Percentiles rank a stretch among this genome's conserved stretches.
phyloP scores from a whole-genome alignment of 1,140 invertebrate species.

The Anoplophora glabripennis region DNA sequence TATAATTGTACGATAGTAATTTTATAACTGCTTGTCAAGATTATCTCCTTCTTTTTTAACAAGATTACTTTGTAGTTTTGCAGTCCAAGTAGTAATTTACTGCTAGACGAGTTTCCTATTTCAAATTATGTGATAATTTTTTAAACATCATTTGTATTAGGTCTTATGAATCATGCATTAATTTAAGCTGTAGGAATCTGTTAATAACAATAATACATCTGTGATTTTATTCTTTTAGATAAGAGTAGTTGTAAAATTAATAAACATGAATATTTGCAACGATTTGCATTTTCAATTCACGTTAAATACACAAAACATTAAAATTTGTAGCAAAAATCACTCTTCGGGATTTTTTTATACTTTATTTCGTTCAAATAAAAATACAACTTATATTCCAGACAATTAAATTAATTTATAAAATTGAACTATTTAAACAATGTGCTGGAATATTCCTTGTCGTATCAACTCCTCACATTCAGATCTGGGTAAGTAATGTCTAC shows the following conservation, averaged over 20 bases:
- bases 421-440: conserved; percentile 52
- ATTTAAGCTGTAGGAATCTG: conserved; percentile 3
- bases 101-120: not conserved
- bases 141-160: conserved; percentile 3
- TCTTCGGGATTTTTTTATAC: too few species aligned
- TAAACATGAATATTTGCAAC: not conserved
- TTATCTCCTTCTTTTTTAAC: too few species aligned
- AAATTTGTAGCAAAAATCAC: too few species aligned
- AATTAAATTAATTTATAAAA: too few species aligned
- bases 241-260: conserved; percentile 20
- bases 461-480: conserved; percentile 89
- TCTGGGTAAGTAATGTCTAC: conserved; percentile 84
- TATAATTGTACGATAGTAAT: too few species aligned
- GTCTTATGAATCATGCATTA: not conserved
- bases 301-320: too few species aligned
- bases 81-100: not conserved
- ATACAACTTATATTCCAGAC: too few species aligned
- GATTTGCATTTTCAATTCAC: too few species aligned
- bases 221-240: conserved; percentile 42
- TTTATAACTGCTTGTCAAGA: too few species aligned
- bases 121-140: conserved; percentile 19
- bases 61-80: too few species aligned
- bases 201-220: conserved; percentile 42
- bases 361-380: too few species aligned
- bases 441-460: conserved; percentile 86